Evolutionary conservation across 2,888 invertebrate genomes (phyloP).

Genomic region (Scelioninae gen. 2): DNA sequence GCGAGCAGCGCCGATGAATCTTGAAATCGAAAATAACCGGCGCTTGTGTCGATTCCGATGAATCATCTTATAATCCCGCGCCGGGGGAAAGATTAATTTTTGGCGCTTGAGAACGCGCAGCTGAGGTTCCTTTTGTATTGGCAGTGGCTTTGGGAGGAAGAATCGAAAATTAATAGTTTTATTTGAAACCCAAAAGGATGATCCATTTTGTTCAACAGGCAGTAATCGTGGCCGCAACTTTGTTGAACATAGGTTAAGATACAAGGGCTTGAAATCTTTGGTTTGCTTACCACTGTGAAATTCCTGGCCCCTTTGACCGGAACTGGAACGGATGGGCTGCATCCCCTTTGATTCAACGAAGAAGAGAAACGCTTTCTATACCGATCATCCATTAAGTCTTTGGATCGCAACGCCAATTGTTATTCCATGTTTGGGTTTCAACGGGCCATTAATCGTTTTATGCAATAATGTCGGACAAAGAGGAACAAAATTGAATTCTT

Average conservation of each 20-base stretch:
- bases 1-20: too few species aligned
- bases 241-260: constrained; percentile 50
- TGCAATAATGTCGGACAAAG: constrained; percentile 8
- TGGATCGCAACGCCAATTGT: constrained; percentile 52
- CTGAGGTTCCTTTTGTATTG: constrained; percentile 48
- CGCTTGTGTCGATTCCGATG: constrained; percentile 13
- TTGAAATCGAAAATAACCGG: background rate
- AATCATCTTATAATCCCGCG: constrained; percentile 19
- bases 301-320: constrained; percentile 47
- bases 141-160: constrained; percentile 24
- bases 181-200: constrained; percentile 42
- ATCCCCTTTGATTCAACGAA: constrained; percentile 40
- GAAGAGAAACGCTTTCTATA: constrained; percentile 54
- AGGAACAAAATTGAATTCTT: constrained; percentile 14
- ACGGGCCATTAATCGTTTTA: constrained; percentile 23
- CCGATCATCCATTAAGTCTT: constrained; percentile 62
- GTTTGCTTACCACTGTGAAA: constrained; percentile 50
- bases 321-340: constrained; percentile 44
- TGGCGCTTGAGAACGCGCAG: constrained; percentile 39
- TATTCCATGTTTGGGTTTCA: constrained; percentile 22
- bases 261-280: constrained; percentile 42
- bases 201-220: constrained; percentile 52
- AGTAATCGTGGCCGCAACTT: constrained; percentile 46
- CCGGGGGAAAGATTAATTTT: constrained; percentile 32
- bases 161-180: constrained; percentile 49